Conservation (phyloP, 2,113 vertebrate genomes). For the Zonotrichia leucophrys region DNA sequence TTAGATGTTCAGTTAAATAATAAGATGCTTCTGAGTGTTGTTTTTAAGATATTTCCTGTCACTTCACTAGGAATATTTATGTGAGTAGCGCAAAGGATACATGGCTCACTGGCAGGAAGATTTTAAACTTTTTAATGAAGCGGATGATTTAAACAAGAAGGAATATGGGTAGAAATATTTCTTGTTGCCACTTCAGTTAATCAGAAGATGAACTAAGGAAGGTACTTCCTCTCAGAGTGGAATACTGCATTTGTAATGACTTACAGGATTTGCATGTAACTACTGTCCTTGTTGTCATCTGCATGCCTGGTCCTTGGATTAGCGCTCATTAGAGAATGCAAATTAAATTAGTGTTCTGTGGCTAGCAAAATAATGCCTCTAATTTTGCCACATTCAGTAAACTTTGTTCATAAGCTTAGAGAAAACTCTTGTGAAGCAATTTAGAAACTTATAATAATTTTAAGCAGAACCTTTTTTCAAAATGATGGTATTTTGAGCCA, state of each 20-base stretch:
- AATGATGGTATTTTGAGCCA: background rate
- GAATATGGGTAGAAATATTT: background rate
- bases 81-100: background rate
- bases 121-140: constrained; percentile 8
- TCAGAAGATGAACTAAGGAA: background rate
- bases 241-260: background rate
- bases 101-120: background rate
- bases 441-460: background rate
- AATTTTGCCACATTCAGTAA: background rate
- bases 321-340: background rate
- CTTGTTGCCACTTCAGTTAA: background rate
- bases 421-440: background rate
- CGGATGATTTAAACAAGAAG: background rate
- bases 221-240: background rate
- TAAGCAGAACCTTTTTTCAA: background rate
- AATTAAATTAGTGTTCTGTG: background rate
- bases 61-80: background rate
- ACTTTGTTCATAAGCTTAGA: background rate
- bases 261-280: background rate
- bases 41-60: background rate
- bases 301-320: background rate
- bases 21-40: background rate
- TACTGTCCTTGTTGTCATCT: background rate
- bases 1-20: background rate
- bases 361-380: background rate